phyloP scores from a whole-genome alignment of 2,113 vertebrate species.

The Seriola aureovittata region DNA sequence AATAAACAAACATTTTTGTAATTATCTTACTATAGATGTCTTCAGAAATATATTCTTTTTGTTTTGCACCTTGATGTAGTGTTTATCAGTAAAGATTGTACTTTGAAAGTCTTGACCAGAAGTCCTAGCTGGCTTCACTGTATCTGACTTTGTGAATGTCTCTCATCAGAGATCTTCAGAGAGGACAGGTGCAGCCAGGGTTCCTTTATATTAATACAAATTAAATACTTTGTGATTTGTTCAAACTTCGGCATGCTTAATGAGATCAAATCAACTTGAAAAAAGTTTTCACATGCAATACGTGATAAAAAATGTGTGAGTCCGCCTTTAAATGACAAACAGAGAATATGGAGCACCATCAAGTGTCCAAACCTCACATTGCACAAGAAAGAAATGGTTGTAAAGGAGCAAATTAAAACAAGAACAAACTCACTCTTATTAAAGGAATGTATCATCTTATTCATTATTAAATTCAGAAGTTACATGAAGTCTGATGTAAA shows the following conservation, averaged over 20 bases:
- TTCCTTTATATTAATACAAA: slow-evolving; percentile 5
- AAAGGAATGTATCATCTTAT: not conserved
- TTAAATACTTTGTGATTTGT: not conserved
- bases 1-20: not conserved
- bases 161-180: not conserved
- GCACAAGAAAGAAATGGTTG: slow-evolving; percentile 3
- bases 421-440: not conserved
- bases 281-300: not conserved
- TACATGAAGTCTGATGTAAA: slow-evolving; percentile 5
- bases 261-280: not conserved
- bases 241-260: not conserved
- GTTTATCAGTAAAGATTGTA: slow-evolving; percentile 29
- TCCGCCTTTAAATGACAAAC: slow-evolving; percentile 1
- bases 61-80: not conserved
- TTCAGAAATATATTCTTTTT: not conserved
- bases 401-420: not conserved
- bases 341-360: slow-evolving; percentile 59
- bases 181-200: not conserved
- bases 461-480: slow-evolving; percentile 9
- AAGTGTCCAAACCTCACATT: slow-evolving; percentile 52
- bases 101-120: slow-evolving; percentile 46
- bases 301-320: not conserved
- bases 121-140: not conserved
- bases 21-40: not conserved
- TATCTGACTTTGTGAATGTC: not conserved